Evolutionary conservation across 1,140 invertebrate species (phyloP), one percentile per base, ranked within the genome.

Genomic region (Chironomus striatipennis): DNA sequence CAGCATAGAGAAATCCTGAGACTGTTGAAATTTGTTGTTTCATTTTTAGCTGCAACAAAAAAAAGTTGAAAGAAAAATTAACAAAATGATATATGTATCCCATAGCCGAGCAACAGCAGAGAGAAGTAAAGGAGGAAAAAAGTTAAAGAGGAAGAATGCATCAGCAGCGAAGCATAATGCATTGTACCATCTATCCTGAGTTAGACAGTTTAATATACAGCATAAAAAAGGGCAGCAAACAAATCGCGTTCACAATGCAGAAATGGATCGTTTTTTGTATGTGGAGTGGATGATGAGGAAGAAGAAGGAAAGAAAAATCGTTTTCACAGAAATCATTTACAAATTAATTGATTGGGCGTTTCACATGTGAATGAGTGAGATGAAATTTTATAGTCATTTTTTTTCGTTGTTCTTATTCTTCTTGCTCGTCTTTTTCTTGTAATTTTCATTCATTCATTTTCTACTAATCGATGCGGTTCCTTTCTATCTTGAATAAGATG

Each of bases 321-420:
- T 70, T 70, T 70, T 70, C 65, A 70, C 47, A 70, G 65, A 70
- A 70, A 70, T 70, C 65, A 70, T 70, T 70, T 70, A 70, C 65
- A 70, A 70, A 70, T 70, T 70, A 70, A 70, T 70, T 70, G 65
- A 70, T 70, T 70, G 65, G 65, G 65, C 65, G 65, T 17, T 70
- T 15, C 65, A 20, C 17, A 70, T 20, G 65, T 18, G 65, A 20
- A 9, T 18, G n/a, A 47, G n/a, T 15, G 18, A 67, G 65, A 70
- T 70, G 20, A 70, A 18, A 15, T 18, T 34, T 70, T 18, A 70
- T 18, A n/a, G n/a, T 70, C 64, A 67, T 67, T 18, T 70, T 9
- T 67, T 18, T 18, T 70, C 65, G 20, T 9, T 70, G 65, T 70
- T 70, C 20, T 18, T 70, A 10, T 70, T 18, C 7, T 70, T 10